These are phyloP conservation scores for Endomychus coccineus DNA, from an alignment of 2,888 invertebrate species.

Conservation along the genomic window DNA sequence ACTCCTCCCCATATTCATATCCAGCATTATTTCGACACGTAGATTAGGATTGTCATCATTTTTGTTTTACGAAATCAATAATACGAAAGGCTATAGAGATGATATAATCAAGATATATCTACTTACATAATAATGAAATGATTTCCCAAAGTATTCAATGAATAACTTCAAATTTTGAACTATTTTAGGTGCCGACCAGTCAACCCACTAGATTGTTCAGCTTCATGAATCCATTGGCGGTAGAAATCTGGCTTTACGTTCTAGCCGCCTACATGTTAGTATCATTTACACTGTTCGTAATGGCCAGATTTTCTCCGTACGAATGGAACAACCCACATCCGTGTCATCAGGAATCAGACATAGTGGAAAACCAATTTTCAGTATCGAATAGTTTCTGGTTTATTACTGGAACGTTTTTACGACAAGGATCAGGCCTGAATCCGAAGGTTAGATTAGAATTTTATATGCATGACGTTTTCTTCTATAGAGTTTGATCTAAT, in stretches of 20 bases:
- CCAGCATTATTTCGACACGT: too few relatives aligned
- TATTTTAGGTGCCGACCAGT: conserved; percentile 75
- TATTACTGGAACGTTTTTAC: conserved; percentile 80
- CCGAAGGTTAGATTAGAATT: conserved; percentile 58
- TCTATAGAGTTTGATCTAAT: neutral
- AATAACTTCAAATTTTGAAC: too few relatives aligned
- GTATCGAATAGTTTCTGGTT: conserved; percentile 91
- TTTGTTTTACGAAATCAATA: too few relatives aligned
- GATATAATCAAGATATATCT: too few relatives aligned
- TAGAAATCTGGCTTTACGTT: conserved; percentile 95
- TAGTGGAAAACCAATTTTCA: conserved; percentile 92
- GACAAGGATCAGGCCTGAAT: conserved; percentile 77
- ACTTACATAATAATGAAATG: too few relatives aligned
- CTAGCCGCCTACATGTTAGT: conserved; percentile 90
- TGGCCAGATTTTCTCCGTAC: conserved; percentile 95
- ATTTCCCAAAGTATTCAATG: too few relatives aligned
- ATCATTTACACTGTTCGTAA: conserved; percentile 88
- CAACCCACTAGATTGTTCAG: conserved; percentile 86
- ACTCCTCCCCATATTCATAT: too few relatives aligned
- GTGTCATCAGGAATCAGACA: conserved; percentile 73
- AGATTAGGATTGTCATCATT: too few relatives aligned
- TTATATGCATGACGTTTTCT: conserved; percentile 3
- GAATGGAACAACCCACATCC: conserved; percentile 85
- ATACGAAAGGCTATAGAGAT: too few relatives aligned
- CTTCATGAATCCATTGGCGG: conserved; percentile 92